phyloP scores from a whole-genome alignment of 2,113 vertebrate genomes.

The Limanda limanda region DNA sequence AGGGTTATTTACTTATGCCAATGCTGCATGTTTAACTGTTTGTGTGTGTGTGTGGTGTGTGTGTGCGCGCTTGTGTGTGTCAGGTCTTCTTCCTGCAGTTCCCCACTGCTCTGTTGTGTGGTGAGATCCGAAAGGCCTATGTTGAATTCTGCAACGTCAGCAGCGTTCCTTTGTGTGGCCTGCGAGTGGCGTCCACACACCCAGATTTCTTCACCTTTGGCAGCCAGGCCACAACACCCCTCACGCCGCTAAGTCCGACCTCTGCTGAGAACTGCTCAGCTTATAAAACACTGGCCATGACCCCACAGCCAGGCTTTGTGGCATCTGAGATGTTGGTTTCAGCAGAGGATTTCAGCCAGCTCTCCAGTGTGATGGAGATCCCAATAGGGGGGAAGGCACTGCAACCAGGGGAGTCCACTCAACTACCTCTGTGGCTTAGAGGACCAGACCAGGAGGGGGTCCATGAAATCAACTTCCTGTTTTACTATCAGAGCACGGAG shows the following conservation, averaged over 20 bases:
- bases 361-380: conserved; percentile 85
- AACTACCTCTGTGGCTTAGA: conserved; percentile 95
- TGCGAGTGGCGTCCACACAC: conserved; percentile 93
- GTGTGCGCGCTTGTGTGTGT: not conserved
- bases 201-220: conserved; percentile 98
- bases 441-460: conserved; percentile 97
- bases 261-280: conserved; percentile 93
- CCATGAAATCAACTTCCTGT: conserved; percentile 98
- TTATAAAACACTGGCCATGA: conserved; percentile 90
- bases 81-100: conserved; percentile 99
- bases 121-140: conserved; percentile 95
- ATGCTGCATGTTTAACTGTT: not conserved
- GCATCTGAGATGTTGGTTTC: conserved; percentile 83
- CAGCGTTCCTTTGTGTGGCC: conserved; percentile 86
- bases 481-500: conserved; percentile 94
- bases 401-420: conserved; percentile 90
- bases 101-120: conserved; percentile 95
- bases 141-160: conserved; percentile 98
- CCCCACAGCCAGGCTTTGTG: conserved; percentile 62
- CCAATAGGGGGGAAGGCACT: conserved; percentile 87
- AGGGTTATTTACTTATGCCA: not conserved
- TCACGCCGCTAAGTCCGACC: conserved; percentile 88
- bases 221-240: conserved; percentile 80
- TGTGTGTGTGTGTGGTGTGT: not conserved
- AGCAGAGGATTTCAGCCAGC: conserved; percentile 85